Evolutionary conservation across 2,797 vertebrate genomes (phyloP), one percentile per base, ranked within the genome.

Genomic region (Acanthurus leucopareius): DNA sequence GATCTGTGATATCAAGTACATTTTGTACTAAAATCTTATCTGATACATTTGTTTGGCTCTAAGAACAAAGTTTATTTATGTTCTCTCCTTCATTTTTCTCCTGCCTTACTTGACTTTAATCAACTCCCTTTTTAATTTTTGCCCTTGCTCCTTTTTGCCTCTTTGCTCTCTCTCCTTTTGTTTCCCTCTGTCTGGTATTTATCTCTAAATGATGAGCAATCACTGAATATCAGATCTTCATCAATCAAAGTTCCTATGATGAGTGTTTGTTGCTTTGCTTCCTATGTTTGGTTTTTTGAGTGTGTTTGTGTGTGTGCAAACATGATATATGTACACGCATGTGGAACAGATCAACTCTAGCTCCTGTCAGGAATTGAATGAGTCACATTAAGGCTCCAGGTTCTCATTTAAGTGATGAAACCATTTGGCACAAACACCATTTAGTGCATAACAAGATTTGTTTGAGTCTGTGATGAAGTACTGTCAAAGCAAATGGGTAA

Each of bases 401-500:
- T 80, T 52, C 68, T 84, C 73, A 76, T 79, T 86, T 74, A 56
- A 44, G 47, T 42, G 17, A 75, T 78, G 22, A 88, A 80, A 69
- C 54, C 68, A 83, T 84, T 86, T 73, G 62, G 82, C 72, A 74
- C 22, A 13, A 19, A 79, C 63, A 20, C 69, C 57, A 80, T 89
- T 86, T 60, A 69, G 59, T 58, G 69, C 52, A 89, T 73, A 48
- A 75, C 62, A 61, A 64, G 59, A 84, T 84, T 56, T 80, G 73
- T 35, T 35, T 35, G 77, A 71, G 66, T 72, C 62, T 75, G 70
- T 80, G 70, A 85, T 62, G 85, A 85, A 88, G 76, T 69, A 67
- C 82, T 61, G 45, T 84, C 77, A 79, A 57, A 77, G 22, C 32
- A 75, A 85, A 89, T 75, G 68, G 52, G 65, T 74, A 90, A 88